Evolutionary conservation across 92 coral and sea anemone genomes (phyloP).

Genomic region (Porites divaricata): DNA sequence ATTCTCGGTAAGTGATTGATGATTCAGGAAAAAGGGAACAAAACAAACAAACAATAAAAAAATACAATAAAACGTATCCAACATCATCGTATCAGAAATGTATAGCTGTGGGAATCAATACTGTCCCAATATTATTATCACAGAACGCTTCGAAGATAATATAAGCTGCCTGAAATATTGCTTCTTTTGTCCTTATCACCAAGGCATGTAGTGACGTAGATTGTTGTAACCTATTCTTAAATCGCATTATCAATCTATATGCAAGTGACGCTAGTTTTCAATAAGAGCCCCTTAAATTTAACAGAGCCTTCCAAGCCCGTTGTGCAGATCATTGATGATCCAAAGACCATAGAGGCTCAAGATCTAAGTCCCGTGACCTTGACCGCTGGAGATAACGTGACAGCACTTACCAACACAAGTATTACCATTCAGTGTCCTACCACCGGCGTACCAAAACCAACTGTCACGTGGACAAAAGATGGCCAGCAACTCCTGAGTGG

Average conservation of each 20-base stretch:
- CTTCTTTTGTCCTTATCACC: no score
- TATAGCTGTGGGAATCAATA: no score
- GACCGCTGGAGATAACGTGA: constrained; percentile 72
- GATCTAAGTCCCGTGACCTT: constrained; percentile 60
- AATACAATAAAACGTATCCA: no score
- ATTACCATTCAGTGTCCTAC: constrained; percentile 66
- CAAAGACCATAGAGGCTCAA: constrained; percentile 20
- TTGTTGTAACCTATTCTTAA: not conserved
- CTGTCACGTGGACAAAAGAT: constrained; percentile 70
- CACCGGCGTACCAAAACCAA: constrained; percentile 73
- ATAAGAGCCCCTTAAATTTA: not conserved
- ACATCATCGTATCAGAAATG: no score
- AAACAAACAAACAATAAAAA: no score
- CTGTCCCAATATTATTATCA: no score
- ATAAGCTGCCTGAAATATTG: no score
- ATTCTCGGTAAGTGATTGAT: constrained; percentile 53
- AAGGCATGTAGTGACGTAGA: not conserved
- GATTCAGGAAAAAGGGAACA: no score
- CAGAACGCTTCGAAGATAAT: no score
- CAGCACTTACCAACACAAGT: constrained; percentile 57
- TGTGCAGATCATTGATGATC: not conserved
- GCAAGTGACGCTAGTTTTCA: not conserved
- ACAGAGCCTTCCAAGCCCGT: constrained; percentile 46
- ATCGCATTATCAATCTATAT: no score
- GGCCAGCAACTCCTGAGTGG: constrained; percentile 30